Evolutionary conservation across 2,888 invertebrate genomes (phyloP), one percentile per base, ranked within the genome.

Genomic region (Stratiomys singularior): DNA sequence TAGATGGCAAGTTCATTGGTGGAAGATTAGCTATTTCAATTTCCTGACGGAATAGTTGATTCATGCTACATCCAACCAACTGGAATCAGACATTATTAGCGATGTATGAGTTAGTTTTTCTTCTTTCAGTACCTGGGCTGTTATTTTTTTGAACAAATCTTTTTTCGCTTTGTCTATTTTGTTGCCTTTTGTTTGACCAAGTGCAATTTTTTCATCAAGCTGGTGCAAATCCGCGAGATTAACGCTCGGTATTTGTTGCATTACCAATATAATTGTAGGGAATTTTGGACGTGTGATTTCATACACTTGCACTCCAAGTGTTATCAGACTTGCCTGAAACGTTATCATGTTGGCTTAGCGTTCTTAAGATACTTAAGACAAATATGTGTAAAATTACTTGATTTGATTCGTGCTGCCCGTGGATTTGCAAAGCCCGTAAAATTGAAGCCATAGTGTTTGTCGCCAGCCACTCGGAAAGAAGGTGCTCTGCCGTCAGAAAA

Each of bases 351-450:
- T 23, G 47, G 13, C 71, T 15, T 28, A 69, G 60, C 52, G 30
- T 13, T 5, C 25, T 27, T 66, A 66, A 72, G 18, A 44, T 60
- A 60, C 7, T 7, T 37, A 58, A 9, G n/a, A 5, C 30, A 1
- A 3, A 9, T 13, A 13, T 9, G 15, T 13, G 4, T 25, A 44
- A 25, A 1, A 66, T 25, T 15, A 95, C 94, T 85, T 94, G 95
- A 88, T 95, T 95, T 13, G 93, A 92, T 83, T 97, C 97, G 85
- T 97, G 96, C 84, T 96, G 95, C 0, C 97, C 97, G 84, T 97
- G 96, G 79, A 93, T 88, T 81, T 95, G 93, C 80, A 97, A 89
- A 67, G 95, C 96, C 81, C 92, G 92, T 78, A 96, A 88, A 81
- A 95, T 92, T 1, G 93, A 92, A 0, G 92, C 91, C 86, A 96